Base-by-base conservation (phyloP, 2,113 vertebrate genomes). In the Dasyurus viverrinus region DNA sequence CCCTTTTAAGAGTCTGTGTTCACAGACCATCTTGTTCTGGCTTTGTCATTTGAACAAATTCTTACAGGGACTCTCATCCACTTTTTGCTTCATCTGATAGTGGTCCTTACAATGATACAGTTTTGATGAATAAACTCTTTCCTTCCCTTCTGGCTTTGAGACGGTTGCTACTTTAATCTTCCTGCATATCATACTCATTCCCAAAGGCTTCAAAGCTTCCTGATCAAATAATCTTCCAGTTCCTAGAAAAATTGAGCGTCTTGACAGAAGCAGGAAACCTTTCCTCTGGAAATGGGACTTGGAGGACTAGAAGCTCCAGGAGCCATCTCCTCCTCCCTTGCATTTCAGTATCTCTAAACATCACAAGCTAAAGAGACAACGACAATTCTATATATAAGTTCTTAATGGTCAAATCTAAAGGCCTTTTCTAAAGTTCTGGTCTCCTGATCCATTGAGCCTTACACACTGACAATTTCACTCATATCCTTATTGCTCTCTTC, bases 161-260 rank as follows among this genome's bases (percentile, higher is more conserved):
- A 99, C 99, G 0, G 99, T 99, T 0, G 99, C 99, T 97, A 99
- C 99, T 0, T 99, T 99, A 0, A 99, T 99, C 98, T 99, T 99
- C 84, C 99, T 97, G 98, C 99, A 14, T 68, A 99, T 99, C 97
- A 99, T 92, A 0, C 99, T 99, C 54, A 99, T 99, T 0, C 99
- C 99, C 96, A 99, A 91, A 98, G 89, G 99, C 99, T 96, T 99
- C 99, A 93, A 99, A 99, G 98, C 99, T 99, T 95, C 99, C 99
- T 3, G 99, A 99, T 92, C 98, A 99, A 96, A 98, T 99, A 99
- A 99, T 99, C 94, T 99, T 99, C 99, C 99, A 99, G 95, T 98
- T 99, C 93, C 99, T 99, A 50, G 99, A 98, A 97, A 99, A 99
- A 96, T 99, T 98, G 1, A 99, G 98, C 97, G 99, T 99, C 98